These are phyloP conservation scores for Chanos chanos DNA, from an alignment of 2,797 vertebrate genomes.

Conservation along the genomic window DNA sequence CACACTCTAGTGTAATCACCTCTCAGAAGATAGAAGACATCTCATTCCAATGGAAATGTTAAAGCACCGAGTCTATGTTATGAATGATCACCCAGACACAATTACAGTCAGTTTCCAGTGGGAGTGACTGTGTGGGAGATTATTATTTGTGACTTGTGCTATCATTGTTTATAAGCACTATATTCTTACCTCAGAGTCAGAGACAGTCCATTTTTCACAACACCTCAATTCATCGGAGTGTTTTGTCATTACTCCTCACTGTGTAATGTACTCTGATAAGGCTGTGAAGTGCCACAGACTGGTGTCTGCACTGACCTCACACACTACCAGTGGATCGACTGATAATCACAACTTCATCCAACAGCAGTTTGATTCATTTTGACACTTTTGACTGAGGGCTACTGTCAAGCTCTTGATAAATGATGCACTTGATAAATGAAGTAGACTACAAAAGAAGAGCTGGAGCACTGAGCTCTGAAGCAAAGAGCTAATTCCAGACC, in stretches of 20 bases:
- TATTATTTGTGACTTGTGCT: conserved; percentile 37
- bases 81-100: conserved; percentile 38
- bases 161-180: conserved; percentile 21
- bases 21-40: too few relatives aligned
- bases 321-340: conserved; percentile 6
- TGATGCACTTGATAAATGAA: too few relatives aligned
- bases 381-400: conserved; percentile 23
- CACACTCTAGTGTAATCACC: too few relatives aligned
- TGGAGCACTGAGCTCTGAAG: neutral
- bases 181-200: conserved; percentile 34
- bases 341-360: conserved; percentile 22
- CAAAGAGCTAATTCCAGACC: neutral
- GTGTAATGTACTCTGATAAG: conserved; percentile 22
- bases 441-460: neutral
- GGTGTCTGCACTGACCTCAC: conserved; percentile 15
- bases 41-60: too few relatives aligned
- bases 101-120: conserved; percentile 23
- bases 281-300: conserved; percentile 5
- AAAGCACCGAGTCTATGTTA: too few relatives aligned
- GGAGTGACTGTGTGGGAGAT: conserved; percentile 11
- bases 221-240: conserved; percentile 16
- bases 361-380: conserved; percentile 16
- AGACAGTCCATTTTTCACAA: conserved; percentile 24
- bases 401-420: neutral
- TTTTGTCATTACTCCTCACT: neutral